Percentiles rank a stretch among this genome's conserved stretches.
Evolutionary conservation across 2,113 vertebrate species (phyloP).

Genomic region (Percina caprodes): DNA sequence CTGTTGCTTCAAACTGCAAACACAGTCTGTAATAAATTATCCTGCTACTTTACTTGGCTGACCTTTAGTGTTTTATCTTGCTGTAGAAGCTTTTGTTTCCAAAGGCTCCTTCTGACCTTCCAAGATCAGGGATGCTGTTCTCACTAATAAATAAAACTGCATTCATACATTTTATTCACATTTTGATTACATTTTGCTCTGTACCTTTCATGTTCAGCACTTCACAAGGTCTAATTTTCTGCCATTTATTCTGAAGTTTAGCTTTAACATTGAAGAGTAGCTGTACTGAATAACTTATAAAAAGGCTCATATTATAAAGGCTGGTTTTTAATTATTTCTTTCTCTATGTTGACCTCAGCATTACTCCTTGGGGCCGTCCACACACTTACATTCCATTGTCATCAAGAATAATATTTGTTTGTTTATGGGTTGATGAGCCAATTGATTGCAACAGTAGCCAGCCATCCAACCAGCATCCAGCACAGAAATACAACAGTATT

Average conservation of each 20-base stretch:
- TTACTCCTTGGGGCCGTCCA: not conserved
- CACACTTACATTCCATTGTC: not conserved
- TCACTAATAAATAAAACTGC: conserved; percentile 22
- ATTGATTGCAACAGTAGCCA: too few species aligned
- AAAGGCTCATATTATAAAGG: not conserved
- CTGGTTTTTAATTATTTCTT: not conserved
- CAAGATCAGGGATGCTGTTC: not conserved
- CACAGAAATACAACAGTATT: conserved; percentile 37
- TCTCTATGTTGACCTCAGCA: not conserved
- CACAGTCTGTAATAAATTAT: not conserved
- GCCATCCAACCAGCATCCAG: too few species aligned
- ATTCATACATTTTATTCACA: not conserved
- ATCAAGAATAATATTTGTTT: not conserved
- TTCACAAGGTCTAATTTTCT: not conserved
- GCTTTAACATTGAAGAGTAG: not conserved
- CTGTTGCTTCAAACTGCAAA: conserved; percentile 7
- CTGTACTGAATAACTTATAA: not conserved
- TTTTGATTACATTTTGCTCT: not conserved
- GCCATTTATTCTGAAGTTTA: not conserved
- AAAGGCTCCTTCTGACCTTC: conserved; percentile 35
- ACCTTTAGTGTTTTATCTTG: conserved; percentile 47
- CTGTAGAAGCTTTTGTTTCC: not conserved
- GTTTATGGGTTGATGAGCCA: too few species aligned
- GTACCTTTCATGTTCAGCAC: not conserved
- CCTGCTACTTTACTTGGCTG: not conserved